Conservation (phyloP, 2,797 vertebrate species). For the Stomatorhinus walkeri region DNA sequence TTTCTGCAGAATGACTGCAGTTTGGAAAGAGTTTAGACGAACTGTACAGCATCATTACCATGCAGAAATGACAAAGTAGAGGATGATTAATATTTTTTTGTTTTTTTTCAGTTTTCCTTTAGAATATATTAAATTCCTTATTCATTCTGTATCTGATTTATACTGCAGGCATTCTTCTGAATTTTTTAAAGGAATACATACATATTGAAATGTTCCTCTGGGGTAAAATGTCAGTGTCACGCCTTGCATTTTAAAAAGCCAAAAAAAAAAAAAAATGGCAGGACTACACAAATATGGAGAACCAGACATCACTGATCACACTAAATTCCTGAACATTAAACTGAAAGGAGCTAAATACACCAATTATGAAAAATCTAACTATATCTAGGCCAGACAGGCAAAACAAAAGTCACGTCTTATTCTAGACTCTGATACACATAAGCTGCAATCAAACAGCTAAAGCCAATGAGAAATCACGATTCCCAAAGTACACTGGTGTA, state of each 20-base stretch:
- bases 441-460: conserved; percentile 26
- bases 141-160: conserved; percentile 2
- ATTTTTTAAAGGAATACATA: not conserved
- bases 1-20: not conserved
- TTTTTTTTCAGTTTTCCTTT: not conserved
- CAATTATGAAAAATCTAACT: not conserved
- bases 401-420: conserved; percentile 7
- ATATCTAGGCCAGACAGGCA: not conserved
- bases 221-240: not conserved
- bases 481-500: conserved; percentile 58
- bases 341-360: not conserved
- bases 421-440: conserved; percentile 23
- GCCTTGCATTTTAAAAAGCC: not conserved
- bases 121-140: not conserved
- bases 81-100: not conserved
- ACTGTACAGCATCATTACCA: not conserved
- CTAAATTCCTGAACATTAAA: not conserved
- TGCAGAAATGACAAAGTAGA: not conserved
- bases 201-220: conserved; percentile 3
- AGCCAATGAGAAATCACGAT: conserved; percentile 38
- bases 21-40: not conserved
- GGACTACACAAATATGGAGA: not conserved
- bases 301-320: too few species aligned
- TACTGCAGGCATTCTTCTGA: not conserved
- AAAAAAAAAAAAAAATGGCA: not conserved